Percentiles rank a stretch among this genome's conserved stretches.
Conservation (phyloP, 2,797 vertebrate genomes). For the Danio kyathit region DNA sequence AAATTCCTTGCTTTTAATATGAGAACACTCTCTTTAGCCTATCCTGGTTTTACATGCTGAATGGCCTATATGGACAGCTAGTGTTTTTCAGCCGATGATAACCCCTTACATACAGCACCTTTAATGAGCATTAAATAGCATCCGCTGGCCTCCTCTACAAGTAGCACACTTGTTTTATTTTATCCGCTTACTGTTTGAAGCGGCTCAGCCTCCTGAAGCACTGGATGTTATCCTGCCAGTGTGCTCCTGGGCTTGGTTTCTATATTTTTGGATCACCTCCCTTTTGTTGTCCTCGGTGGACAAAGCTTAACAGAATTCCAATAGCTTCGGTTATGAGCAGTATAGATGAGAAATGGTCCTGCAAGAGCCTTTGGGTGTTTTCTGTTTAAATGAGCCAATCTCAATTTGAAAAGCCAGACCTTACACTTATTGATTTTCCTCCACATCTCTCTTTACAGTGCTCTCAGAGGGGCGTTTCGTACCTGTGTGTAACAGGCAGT, state of each 20-base stretch:
- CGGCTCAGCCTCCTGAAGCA: slow-evolving; percentile 20
- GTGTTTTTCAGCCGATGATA: too few relatives aligned
- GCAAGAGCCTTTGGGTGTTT: slow-evolving; percentile 55
- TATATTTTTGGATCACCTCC: slow-evolving; percentile 49
- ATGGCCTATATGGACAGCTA: too few relatives aligned
- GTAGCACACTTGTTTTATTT: slow-evolving; percentile 17
- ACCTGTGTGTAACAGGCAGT: slow-evolving; percentile 11
- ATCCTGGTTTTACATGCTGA: too few relatives aligned
- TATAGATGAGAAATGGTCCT: slow-evolving; percentile 66
- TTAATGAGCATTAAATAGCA: too few relatives aligned
- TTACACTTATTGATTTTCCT: slow-evolving; percentile 48
- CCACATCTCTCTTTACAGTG: not conserved
- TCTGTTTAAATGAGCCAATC: slow-evolving; percentile 48
- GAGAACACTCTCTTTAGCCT: too few relatives aligned
- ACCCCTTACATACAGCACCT: too few relatives aligned
- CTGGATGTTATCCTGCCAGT: not conserved
- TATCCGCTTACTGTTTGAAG: slow-evolving; percentile 8
- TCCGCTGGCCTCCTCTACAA: too few relatives aligned
- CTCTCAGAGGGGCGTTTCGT: slow-evolving; percentile 13
- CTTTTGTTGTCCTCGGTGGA: slow-evolving; percentile 47
- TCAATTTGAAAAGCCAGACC: slow-evolving; percentile 50
- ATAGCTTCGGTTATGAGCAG: slow-evolving; percentile 60
- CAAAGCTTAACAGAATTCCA: slow-evolving; percentile 42
- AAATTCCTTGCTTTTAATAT: too few relatives aligned
- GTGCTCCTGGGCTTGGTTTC: not conserved